These are phyloP conservation scores for Thamnophis sirtalis DNA, from an alignment of 2,113 vertebrate genomes.

Conservation along the genomic window DNA sequence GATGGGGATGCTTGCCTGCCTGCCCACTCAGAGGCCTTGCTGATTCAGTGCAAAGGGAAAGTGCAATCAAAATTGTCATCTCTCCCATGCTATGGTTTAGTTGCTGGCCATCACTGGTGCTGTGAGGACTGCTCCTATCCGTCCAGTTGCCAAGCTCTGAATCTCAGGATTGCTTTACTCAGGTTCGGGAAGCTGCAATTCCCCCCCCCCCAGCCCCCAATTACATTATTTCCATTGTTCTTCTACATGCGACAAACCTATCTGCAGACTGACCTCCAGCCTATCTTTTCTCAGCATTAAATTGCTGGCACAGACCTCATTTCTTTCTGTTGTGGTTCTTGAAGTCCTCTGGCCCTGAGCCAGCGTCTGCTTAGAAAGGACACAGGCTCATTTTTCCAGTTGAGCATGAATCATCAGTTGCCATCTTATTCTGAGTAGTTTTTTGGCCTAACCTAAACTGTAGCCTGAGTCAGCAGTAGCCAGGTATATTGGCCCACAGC, in stretches of 20 bases:
- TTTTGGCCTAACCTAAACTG: not conserved
- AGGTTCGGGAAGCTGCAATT: conserved; percentile 8
- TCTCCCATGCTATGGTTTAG: conserved; percentile 2
- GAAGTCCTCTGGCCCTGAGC: not conserved
- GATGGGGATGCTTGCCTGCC: not conserved
- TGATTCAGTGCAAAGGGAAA: conserved; percentile 8
- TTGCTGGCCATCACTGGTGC: conserved; percentile 1
- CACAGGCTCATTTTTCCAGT: not conserved
- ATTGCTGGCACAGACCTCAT: not conserved
- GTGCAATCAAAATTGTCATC: not conserved
- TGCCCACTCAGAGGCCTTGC: not conserved
- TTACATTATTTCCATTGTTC: not conserved
- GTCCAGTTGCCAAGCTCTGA: not conserved
- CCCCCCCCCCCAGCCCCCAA: not conserved
- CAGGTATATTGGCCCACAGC: not conserved
- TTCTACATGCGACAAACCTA: not conserved
- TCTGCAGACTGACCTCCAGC: not conserved
- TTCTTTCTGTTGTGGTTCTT: not conserved
- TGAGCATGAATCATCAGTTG: not conserved
- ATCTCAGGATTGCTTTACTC: conserved; percentile 27
- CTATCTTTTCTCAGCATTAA: not conserved
- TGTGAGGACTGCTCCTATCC: conserved; percentile 2
- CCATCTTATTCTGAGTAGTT: not conserved
- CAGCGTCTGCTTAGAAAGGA: not conserved
- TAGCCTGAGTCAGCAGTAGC: not conserved